Percentiles rank a stretch among this genome's conserved stretches.
Evolutionary conservation across 2,113 vertebrate species (phyloP).

Genomic region (Notarius quadriscutis): DNA sequence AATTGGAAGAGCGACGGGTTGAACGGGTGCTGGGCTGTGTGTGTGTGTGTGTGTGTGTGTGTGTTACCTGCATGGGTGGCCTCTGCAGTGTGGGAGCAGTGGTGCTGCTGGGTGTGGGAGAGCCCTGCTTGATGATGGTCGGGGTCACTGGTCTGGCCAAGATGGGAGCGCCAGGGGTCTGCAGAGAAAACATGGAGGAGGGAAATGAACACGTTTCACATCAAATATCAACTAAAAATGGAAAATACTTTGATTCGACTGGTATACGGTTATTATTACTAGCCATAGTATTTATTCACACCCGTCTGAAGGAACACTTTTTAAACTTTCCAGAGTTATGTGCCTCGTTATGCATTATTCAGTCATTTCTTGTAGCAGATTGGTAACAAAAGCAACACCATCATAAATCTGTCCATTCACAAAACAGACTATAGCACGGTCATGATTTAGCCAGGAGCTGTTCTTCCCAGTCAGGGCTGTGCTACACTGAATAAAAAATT

Average conservation of each 20-base stretch:
- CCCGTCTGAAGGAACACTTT: neutral
- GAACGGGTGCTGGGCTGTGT: neutral
- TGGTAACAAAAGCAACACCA: neutral
- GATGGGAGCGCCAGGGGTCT: slow-evolving; percentile 85
- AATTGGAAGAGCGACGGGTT: neutral
- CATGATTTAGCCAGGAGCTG: neutral
- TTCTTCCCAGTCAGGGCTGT: no score
- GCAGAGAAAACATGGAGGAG: slow-evolving; percentile 11
- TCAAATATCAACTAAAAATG: rapidly evolving
- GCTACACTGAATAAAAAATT: neutral
- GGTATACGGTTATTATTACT: neutral
- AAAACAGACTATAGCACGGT: neutral
- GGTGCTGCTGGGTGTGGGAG: slow-evolving; percentile 81
- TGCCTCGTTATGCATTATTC: neutral
- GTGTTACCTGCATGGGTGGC: slow-evolving; percentile 72
- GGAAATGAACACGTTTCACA: neutral
- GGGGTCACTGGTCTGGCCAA: slow-evolving; percentile 86
- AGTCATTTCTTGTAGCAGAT: neutral
- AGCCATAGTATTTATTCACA: neutral
- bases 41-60: neutral
- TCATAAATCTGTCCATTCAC: neutral
- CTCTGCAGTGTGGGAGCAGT: slow-evolving; percentile 86
- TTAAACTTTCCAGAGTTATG: neutral
- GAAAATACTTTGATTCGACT: neutral
- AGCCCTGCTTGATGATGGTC: slow-evolving; percentile 86